Percentiles rank a stretch among this genome's conserved stretches.
phyloP scores from a whole-genome alignment of 35 echinoderm and acorn worm species.

The Patiria miniata region DNA sequence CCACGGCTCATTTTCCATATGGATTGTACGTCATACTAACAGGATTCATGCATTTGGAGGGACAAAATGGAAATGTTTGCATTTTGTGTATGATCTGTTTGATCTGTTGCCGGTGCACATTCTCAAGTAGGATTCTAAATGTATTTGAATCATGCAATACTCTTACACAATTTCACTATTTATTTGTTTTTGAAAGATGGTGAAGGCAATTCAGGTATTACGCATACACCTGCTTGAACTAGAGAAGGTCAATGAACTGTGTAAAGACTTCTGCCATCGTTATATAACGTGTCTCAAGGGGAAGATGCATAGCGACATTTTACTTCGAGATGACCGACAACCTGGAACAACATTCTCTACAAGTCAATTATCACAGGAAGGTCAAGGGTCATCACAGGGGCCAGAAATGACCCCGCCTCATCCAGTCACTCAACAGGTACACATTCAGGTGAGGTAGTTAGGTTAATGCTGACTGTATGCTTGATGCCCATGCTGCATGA shows the following conservation, averaged over 20 bases:
- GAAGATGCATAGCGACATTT: constrained; percentile 98
- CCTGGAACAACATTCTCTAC: neutral
- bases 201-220: constrained; percentile 98
- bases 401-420: constrained; percentile 4
- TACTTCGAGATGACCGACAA: constrained; percentile 79
- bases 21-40: too few species aligned
- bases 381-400: constrained; percentile 21
- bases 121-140: too few species aligned
- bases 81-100: too few species aligned
- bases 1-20: too few species aligned
- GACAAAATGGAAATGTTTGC: too few species aligned
- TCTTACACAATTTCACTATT: too few species aligned
- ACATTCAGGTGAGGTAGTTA: constrained; percentile 23
- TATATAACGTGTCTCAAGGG: constrained; percentile 98
- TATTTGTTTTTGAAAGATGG: constrained; percentile 71
- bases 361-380: constrained; percentile 4
- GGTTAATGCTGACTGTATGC: neutral
- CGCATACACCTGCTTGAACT: constrained; percentile 92
- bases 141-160: too few species aligned
- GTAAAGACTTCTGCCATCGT: constrained; percentile 98
- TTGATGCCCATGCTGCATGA: neutral
- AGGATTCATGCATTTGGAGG: too few species aligned
- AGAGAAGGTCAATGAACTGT: constrained; percentile 99
- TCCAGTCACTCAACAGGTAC: constrained; percentile 32
- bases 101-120: too few species aligned